phyloP scores from a whole-genome alignment of 2,113 vertebrate species.

The Brachionichthys hirsutus region DNA sequence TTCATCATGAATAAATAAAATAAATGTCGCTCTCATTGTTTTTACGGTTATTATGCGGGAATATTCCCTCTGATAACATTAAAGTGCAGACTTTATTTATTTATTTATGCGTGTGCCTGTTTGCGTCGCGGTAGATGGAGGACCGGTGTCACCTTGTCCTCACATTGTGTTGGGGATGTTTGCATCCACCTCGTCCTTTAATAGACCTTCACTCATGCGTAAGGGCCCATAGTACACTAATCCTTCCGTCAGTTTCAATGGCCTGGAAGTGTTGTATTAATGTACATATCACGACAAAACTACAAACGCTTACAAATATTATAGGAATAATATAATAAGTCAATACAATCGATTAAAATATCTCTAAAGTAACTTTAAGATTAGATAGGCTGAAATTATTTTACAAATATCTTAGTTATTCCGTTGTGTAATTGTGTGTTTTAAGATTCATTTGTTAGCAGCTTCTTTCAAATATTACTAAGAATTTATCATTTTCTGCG shows the following conservation, averaged over 20 bases:
- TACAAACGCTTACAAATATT: neutral
- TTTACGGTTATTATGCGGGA: neutral
- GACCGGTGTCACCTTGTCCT: neutral
- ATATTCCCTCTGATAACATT: neutral
- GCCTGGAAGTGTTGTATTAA: neutral
- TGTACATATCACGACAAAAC: slow-evolving; percentile 2
- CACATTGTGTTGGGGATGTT: slow-evolving; percentile 38
- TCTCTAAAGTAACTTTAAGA: too few species aligned
- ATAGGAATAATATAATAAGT: neutral
- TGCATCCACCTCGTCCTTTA: slow-evolving; percentile 18
- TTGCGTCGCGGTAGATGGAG: neutral
- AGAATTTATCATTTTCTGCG: slow-evolving; percentile 11
- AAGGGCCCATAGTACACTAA: slow-evolving; percentile 13
- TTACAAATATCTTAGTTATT: too few species aligned
- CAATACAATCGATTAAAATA: too few species aligned
- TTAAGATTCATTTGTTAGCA: neutral
- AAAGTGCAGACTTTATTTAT: too few species aligned
- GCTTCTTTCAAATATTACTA: neutral
- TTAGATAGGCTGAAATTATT: too few species aligned
- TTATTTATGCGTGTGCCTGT: neutral
- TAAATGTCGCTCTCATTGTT: neutral
- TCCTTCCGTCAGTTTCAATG: slow-evolving; percentile 1
- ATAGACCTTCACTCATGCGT: slow-evolving; percentile 19
- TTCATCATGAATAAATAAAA: neutral
- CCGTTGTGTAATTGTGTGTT: too few species aligned